phyloP scores from a whole-genome alignment of 2,888 invertebrate genomes.

The Plusia festucae region DNA sequence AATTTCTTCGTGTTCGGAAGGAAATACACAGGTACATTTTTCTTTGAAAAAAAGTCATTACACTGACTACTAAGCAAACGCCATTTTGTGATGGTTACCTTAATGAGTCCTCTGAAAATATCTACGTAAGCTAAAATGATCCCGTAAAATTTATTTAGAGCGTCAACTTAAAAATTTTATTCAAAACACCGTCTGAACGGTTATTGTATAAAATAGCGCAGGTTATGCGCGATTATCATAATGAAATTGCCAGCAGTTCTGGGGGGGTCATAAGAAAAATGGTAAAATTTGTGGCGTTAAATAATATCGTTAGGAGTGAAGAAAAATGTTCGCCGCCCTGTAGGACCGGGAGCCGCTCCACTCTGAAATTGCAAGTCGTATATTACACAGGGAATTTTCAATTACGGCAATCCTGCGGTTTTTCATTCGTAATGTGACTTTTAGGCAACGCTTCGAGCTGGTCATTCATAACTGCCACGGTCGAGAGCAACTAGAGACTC shows the following conservation, averaged over 20 bases:
- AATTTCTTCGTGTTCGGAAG: conserved; percentile 25
- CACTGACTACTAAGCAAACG: conserved; percentile 52
- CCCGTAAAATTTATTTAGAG: conserved; percentile 58
- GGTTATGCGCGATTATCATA: conserved; percentile 86
- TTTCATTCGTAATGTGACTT: conserved; percentile 89
- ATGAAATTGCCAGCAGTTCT: conserved; percentile 84
- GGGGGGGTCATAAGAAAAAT: conserved; percentile 80
- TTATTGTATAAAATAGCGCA: conserved; percentile 71
- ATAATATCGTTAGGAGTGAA: conserved; percentile 87
- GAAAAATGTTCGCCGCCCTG: conserved; percentile 83
- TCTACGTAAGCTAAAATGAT: conserved; percentile 48
- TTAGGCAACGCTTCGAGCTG: conserved; percentile 82
- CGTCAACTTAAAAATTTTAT: conserved; percentile 65
- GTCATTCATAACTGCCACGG: conserved; percentile 80
- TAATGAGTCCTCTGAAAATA: conserved; percentile 52
- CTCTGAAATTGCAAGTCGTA: conserved; percentile 88
- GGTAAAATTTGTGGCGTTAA: conserved; percentile 87
- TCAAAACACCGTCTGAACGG: conserved; percentile 64
- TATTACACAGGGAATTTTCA: conserved; percentile 89
- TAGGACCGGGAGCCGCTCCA: conserved; percentile 73
- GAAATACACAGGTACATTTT: conserved; percentile 13
- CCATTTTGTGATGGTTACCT: conserved; percentile 50
- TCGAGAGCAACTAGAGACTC: conserved; percentile 52
- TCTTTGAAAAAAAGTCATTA: conserved; percentile 43
- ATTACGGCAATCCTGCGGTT: conserved; percentile 88